Base-by-base conservation (phyloP, 2,888 invertebrate species). In the Caenorhabditis plicata region DNA sequence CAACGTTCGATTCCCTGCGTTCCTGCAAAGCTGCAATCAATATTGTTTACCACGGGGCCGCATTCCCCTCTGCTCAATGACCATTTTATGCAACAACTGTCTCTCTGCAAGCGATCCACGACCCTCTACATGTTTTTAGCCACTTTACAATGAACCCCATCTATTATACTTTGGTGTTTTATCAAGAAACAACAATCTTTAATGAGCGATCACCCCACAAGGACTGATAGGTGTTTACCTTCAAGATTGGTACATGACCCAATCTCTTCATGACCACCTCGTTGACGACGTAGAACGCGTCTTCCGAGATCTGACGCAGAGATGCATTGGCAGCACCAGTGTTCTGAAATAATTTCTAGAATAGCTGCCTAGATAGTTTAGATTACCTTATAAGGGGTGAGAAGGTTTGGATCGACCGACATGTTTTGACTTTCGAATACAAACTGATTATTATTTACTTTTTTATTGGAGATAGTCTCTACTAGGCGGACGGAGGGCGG, bases 231-330 rank as follows among this genome's bases (percentile, higher is more conserved):
- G 9, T 17, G 22, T 32, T 22, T 19, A 76, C 78, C 72, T 84
- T 84, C 38, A 78, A 77, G 39, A 84, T 81, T 13, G 83, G 83
- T 9, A 84, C 77, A 48, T 81, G 80, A 5, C 83, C 83, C n/a
- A 83, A 67, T 27, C 80, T 78, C 58, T 81, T 82, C 36, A 81
- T 75, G 42, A 82, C 81, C 32, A 83, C 81, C 57, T 83, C 82
- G 53, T 83, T 83, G 46, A 83, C 78, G 43, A 82, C 82, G 66
- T 74, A 78, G 63, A 78, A 81, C n/a, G 77, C 80, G 58, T 80
- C 78, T n/a, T 76, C 81, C 25, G 73, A 74, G 60, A 79, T 79
- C 55, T 80, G 64, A 43, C 78, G 68, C 36, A 78, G 66, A 17
- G 71, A 74, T 9, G 77, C 69, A 31, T 64, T 58, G 22, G 67